Evolutionary conservation across 2,797 vertebrate genomes (phyloP).

Genomic region (Mycteria americana): DNA sequence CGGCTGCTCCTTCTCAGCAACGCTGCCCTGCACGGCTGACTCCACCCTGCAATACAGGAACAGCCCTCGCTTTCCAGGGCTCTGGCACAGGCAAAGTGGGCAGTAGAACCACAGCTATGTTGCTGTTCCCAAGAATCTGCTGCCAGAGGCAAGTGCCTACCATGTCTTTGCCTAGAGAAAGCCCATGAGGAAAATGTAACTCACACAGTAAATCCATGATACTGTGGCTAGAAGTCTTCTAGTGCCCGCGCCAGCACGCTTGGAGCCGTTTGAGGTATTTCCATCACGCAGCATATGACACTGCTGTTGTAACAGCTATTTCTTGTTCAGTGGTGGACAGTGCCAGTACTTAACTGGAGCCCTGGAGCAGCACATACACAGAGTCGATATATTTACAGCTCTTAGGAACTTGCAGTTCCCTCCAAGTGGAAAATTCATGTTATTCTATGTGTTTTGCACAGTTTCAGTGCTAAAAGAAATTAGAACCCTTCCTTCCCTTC

Average conservation of each 20-base stretch:
- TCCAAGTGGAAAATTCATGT: slow-evolving; percentile 24
- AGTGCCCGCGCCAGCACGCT: fast-evolving
- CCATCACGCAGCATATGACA: fast-evolving
- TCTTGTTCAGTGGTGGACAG: neutral
- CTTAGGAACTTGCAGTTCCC: neutral
- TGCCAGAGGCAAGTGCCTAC: slow-evolving; percentile 12
- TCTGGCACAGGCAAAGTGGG: neutral
- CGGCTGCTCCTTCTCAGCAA: neutral
- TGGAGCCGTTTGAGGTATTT: neutral
- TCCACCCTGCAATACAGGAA: neutral
- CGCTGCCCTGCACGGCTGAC: neutral
- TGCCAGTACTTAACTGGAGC: neutral
- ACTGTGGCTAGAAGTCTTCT: neutral
- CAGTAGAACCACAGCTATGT: neutral
- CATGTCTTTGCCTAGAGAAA: neutral
- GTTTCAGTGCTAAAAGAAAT: neutral
- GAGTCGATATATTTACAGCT: neutral
- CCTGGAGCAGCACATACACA: neutral
- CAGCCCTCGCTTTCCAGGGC: neutral
- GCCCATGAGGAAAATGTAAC: neutral
- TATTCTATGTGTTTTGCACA: neutral
- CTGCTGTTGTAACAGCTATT: neutral
- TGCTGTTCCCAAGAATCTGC: neutral
- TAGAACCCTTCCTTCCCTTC: neutral
- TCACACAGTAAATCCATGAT: neutral